Conservation (phyloP, 2,113 vertebrate genomes). For the Phycodurus eques region DNA sequence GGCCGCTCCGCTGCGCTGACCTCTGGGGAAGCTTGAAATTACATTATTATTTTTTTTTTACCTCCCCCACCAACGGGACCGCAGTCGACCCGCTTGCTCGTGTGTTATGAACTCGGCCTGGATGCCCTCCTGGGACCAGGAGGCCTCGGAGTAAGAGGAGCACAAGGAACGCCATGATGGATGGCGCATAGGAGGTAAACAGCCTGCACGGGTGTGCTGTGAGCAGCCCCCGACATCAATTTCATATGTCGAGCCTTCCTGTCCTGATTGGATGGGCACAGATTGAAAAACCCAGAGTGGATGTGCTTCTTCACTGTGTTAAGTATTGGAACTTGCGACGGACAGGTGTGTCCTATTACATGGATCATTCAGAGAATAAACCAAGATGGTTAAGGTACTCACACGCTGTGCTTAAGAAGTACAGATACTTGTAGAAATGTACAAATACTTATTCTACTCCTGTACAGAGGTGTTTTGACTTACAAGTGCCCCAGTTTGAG, state of each 20-base stretch:
- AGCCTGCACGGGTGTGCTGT: not conserved
- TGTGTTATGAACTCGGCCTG: not conserved
- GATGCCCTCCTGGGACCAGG: conserved; percentile 3
- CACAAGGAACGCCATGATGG: not conserved
- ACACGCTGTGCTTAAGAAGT: not conserved
- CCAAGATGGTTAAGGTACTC: not conserved
- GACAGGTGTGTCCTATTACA: not conserved
- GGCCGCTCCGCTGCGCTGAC: conserved; percentile 7
- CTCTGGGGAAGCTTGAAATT: conserved; percentile 16
- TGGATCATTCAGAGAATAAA: not conserved
- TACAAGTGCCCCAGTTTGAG: no score
- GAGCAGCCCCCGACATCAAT: not conserved
- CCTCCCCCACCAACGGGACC: not conserved
- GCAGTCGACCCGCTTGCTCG: not conserved
- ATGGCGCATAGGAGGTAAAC: not conserved
- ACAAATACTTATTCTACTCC: not conserved
- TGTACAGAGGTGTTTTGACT: not conserved
- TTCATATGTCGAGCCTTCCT: not conserved
- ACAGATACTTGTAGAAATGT: not conserved
- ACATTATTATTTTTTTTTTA: conserved; percentile 5
- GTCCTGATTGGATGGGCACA: not conserved
- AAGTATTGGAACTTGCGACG: not conserved
- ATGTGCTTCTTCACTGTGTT: not conserved
- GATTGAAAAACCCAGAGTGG: not conserved
- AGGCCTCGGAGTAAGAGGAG: conserved; percentile 3